Evolutionary conservation across 2,797 vertebrate species (phyloP), one percentile per base, ranked within the genome.

Genomic region (Gadopsis marmoratus): DNA sequence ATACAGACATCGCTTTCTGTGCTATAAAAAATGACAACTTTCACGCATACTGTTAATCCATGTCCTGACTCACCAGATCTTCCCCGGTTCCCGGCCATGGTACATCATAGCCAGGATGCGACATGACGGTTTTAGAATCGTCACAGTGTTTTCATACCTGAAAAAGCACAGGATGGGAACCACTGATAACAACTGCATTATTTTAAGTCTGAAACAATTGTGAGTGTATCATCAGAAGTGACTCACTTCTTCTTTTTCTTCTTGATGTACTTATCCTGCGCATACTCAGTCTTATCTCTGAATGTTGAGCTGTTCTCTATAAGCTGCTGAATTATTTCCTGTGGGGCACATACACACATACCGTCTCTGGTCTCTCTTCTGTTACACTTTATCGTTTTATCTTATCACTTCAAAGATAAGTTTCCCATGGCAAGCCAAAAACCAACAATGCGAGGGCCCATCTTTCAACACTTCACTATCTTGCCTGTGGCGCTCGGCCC

Each of bases 211-310:
- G 26, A 35, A 23, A 29, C 23, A 0, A 71, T 8, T 47, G 58
- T n/a, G 39, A 17, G 11, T 48, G 59, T 31, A 62, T n/a, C 69
- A 48, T 39, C 2, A 4, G 0, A 48, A 55, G n/a, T 19, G 33
- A 95, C 97, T 97, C 94, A 99, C 98, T 99, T 99, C 88, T 97
- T 99, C 83, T 97, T 99, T 94, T 99, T 99, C 96, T 99, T 99
- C 95, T 99, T 99, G 88, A 99, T 99, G 94, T 99, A 99, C 89
- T 99, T 99, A 82, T 97, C 96, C 93, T 99, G 98, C 72, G 98
- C 96, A 92, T 98, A 99, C 90, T 96, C 97, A 9, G 98, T 99
- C 95, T 99, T 99, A 93, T 97, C 97, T 87, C 94, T 95, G 88
- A 99, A 99, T 0, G 98, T 99, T 55, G 97, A 95, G 84, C 98